These are phyloP conservation scores for Ahaetulla prasina DNA, from an alignment of 2,113 vertebrate species.

Conservation along the genomic window DNA sequence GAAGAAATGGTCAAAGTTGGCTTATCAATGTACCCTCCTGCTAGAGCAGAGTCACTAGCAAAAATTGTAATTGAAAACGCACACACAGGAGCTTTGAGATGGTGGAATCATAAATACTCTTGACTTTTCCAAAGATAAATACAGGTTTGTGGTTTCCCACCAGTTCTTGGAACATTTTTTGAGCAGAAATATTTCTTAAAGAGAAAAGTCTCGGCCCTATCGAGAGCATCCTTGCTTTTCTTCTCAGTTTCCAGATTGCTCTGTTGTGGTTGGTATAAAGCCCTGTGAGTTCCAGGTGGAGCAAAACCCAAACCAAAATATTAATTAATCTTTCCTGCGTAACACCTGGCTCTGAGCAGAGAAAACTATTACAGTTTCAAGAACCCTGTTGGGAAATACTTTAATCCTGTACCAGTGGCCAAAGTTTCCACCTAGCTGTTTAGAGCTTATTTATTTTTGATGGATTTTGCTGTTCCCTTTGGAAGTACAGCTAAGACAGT, in stretches of 20 bases:
- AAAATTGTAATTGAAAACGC: constrained; percentile 18
- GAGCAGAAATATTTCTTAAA: neutral
- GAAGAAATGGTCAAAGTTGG: neutral
- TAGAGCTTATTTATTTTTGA: neutral
- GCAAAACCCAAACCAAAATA: neutral
- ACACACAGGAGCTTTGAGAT: rapidly evolving
- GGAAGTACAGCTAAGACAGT: neutral
- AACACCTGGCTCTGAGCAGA: neutral
- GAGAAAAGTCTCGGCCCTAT: neutral
- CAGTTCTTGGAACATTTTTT: neutral
- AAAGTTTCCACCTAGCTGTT: neutral
- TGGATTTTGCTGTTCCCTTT: neutral
- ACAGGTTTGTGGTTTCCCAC: neutral
- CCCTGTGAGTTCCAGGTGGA: neutral
- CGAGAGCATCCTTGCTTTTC: neutral
- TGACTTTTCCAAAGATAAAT: constrained; percentile 11
- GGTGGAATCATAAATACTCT: constrained; percentile 3
- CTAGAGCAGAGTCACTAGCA: neutral
- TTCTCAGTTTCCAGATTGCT: neutral
- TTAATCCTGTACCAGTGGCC: neutral
- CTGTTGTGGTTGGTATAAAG: constrained; percentile 1
- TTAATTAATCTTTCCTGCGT: neutral
- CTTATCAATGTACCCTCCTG: constrained; percentile 8
- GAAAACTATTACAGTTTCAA: neutral
- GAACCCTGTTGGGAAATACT: neutral